A percentile compares a stretch with the other conserved stretches of the same genome.
These are phyloP conservation scores for Ictidomys tridecemlineatus DNA, from an alignment of 2,113 vertebrate genomes.

Conservation along the genomic window DNA sequence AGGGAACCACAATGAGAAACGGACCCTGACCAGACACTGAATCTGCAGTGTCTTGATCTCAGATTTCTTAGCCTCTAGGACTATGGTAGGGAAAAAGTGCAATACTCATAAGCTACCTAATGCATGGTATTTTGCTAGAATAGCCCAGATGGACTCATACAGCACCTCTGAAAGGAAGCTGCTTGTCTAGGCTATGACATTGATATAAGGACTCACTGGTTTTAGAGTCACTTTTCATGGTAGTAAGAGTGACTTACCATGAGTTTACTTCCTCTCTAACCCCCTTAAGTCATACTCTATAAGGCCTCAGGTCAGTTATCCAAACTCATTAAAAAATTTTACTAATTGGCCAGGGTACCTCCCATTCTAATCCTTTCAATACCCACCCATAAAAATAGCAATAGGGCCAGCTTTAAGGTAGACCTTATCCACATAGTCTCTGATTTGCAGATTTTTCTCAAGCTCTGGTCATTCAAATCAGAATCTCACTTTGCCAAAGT, in stretches of 20 bases:
- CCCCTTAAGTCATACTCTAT: background rate
- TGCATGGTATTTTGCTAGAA: background rate
- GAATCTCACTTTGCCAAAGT: background rate
- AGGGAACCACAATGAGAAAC: background rate
- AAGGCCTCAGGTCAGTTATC: background rate
- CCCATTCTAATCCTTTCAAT: background rate
- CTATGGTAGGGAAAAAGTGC: background rate
- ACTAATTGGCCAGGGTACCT: background rate
- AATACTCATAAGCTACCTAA: background rate
- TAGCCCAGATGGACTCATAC: too few species aligned
- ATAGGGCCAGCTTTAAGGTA: background rate
- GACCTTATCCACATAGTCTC: background rate
- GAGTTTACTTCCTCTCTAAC: background rate
- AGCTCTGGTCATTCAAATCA: background rate
- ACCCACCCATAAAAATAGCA: background rate
- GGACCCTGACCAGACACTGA: background rate
- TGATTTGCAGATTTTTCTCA: background rate
- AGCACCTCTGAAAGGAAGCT: background rate
- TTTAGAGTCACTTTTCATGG: background rate
- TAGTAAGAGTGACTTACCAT: background rate
- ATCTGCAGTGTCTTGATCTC: background rate
- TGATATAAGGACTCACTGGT: background rate
- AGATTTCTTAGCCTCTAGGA: background rate
- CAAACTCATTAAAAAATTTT: background rate
- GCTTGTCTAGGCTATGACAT: background rate